phyloP scores from a whole-genome alignment of 2,797 vertebrate genomes.

The Sebastes aleutianus region DNA sequence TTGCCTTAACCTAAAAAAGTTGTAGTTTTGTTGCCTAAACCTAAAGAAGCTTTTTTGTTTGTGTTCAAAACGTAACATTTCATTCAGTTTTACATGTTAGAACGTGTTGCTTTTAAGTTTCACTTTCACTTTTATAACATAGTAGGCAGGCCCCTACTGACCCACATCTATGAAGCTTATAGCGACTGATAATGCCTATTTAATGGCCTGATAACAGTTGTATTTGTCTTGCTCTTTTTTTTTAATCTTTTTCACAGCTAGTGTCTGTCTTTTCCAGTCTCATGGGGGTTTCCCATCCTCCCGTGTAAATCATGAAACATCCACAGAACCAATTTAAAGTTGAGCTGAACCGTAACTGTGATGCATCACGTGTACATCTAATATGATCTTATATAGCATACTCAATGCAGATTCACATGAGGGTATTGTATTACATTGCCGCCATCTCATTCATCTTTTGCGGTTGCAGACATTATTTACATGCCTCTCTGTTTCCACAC shows the following conservation, averaged over 20 bases:
- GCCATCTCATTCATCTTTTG: conserved; percentile 44
- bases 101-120: too few relatives aligned
- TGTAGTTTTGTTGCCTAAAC: too few relatives aligned
- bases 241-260: background rate
- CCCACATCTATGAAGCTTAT: too few relatives aligned
- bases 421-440: background rate
- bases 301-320: background rate
- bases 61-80: too few relatives aligned
- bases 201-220: too few relatives aligned
- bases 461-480: conserved; percentile 10
- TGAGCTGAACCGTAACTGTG: background rate
- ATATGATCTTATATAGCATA: conserved; percentile 14
- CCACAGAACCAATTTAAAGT: background rate
- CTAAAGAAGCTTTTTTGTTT: too few relatives aligned
- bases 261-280: background rate
- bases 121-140: too few relatives aligned
- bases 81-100: too few relatives aligned
- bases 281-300: background rate
- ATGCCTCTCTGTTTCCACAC: conserved; percentile 20
- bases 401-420: conserved; percentile 1
- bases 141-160: too few relatives aligned
- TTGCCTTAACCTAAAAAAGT: too few relatives aligned
- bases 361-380: conserved; percentile 22
- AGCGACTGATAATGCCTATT: too few relatives aligned
- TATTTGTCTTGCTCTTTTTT: background rate